Conservation (phyloP, 2,113 vertebrate species). For the Pogonocichla stellata region DNA sequence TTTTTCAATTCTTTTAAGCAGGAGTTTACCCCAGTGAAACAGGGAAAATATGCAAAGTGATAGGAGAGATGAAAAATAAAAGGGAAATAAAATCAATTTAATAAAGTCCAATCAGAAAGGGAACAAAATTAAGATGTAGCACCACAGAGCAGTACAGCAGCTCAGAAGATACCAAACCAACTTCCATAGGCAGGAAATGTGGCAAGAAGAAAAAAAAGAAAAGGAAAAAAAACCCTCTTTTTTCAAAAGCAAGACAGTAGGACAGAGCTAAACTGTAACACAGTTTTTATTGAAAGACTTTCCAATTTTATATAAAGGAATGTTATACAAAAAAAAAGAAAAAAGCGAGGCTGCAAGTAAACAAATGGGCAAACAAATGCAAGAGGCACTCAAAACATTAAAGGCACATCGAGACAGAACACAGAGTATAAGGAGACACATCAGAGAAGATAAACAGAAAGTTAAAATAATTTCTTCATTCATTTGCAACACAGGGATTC, state of each 20-base stretch:
- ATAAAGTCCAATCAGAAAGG: not conserved
- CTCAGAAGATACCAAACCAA: not conserved
- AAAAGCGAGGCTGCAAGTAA: not conserved
- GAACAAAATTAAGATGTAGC: not conserved
- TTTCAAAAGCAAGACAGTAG: not conserved
- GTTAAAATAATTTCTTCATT: not conserved
- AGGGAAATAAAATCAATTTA: not conserved
- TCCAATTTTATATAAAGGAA: not conserved
- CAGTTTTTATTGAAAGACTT: not conserved
- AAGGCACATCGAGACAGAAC: not conserved
- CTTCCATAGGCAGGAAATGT: not conserved
- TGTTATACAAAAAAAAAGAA: not conserved
- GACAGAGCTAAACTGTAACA: not conserved
- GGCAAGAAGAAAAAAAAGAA: not conserved
- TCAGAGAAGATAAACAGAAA: not conserved
- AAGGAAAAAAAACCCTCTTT: not conserved
- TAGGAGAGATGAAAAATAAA: not conserved
- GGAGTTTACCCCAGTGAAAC: not conserved
- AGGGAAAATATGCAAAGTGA: not conserved
- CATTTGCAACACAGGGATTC: not conserved
- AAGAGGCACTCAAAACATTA: not conserved
- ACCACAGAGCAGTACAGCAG: not conserved
- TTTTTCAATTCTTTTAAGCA: not conserved
- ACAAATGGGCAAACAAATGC: not conserved
- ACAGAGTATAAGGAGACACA: not conserved